Percentiles rank a stretch among this genome's conserved stretches.
These are phyloP conservation scores for Drosophila bifasciata DNA, from an alignment of 1,140 invertebrate genomes.

Conservation along the genomic window DNA sequence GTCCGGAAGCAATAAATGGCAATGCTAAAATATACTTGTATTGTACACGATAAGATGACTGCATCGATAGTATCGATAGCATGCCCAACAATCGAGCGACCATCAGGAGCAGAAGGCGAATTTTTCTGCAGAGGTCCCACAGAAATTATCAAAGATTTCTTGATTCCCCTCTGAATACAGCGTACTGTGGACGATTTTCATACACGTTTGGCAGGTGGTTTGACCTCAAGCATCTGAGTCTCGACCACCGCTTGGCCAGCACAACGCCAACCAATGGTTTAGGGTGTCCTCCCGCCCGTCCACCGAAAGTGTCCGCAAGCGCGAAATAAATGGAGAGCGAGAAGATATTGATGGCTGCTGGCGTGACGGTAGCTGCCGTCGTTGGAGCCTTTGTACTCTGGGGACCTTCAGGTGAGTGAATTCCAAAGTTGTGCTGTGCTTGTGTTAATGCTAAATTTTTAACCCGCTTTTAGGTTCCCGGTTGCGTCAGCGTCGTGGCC, in stretches of 20 bases:
- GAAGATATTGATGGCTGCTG: slow-evolving; percentile 87
- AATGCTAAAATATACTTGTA: too few species aligned
- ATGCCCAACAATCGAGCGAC: too few species aligned
- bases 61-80: too few species aligned
- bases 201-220: too few species aligned
- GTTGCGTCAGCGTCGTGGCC: slow-evolving; percentile 87
- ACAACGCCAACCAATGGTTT: slow-evolving; percentile 3
- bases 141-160: neutral
- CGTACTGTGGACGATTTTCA: too few species aligned
- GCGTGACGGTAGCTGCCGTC: slow-evolving; percentile 89
- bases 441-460: too few species aligned
- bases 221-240: too few species aligned
- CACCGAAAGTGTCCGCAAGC: too few species aligned
- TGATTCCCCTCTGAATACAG: neutral
- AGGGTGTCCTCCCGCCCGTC: slow-evolving; percentile 7
- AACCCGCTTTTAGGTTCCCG: slow-evolving; percentile 83
- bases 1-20: too few species aligned
- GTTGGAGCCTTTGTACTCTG: slow-evolving; percentile 91
- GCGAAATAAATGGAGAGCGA: slow-evolving; percentile 75
- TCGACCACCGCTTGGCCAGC: too few species aligned
- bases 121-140: slow-evolving; percentile 11
- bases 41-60: too few species aligned
- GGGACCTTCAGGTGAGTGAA: slow-evolving; percentile 87
- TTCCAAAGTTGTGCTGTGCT: too few species aligned
- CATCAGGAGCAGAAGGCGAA: slow-evolving; percentile 22